Evolutionary conservation across 2,888 invertebrate genomes (phyloP).

Genomic region (Steinernema scapterisci): DNA sequence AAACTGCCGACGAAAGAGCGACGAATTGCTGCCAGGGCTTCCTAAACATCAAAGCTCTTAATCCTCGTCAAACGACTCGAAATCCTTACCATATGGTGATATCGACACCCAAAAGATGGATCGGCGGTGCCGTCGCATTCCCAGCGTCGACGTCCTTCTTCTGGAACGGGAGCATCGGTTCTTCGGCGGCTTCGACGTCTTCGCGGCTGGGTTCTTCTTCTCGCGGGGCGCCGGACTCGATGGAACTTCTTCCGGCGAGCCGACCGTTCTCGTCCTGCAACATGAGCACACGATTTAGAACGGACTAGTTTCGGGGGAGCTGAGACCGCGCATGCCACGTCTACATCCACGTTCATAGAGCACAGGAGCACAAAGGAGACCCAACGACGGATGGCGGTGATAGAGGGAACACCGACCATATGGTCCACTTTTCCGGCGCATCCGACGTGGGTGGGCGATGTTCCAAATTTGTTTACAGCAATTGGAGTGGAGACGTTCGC

Average conservation of each 20-base stretch:
- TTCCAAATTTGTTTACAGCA: neutral
- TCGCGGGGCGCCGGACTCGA: neutral
- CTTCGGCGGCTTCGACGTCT: neutral
- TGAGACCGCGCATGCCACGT: neutral
- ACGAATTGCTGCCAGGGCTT: constrained; percentile 67
- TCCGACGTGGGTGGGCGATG: constrained; percentile 18
- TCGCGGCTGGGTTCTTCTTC: neutral
- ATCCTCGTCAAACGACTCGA: constrained; percentile 42
- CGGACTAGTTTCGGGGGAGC: neutral
- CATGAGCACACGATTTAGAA: neutral
- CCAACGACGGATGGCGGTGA: neutral
- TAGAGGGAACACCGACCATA: no score
- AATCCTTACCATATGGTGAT: constrained; percentile 23
- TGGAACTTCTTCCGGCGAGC: neutral
- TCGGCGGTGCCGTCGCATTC: constrained; percentile 3
- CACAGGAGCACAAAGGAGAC: neutral
- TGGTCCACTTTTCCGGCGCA: no score
- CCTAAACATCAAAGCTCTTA: constrained; percentile 45
- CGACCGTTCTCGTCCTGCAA: constrained; percentile 10
- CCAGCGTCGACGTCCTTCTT: constrained; percentile 31
- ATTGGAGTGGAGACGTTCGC: neutral
- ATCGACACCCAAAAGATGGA: constrained; percentile 33
- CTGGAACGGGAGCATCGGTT: constrained; percentile 33
- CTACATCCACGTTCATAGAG: neutral
- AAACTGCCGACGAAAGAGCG: constrained; percentile 80